phyloP scores from a whole-genome alignment of 1,140 invertebrate genomes.

The Temnothorax longispinosus region DNA sequence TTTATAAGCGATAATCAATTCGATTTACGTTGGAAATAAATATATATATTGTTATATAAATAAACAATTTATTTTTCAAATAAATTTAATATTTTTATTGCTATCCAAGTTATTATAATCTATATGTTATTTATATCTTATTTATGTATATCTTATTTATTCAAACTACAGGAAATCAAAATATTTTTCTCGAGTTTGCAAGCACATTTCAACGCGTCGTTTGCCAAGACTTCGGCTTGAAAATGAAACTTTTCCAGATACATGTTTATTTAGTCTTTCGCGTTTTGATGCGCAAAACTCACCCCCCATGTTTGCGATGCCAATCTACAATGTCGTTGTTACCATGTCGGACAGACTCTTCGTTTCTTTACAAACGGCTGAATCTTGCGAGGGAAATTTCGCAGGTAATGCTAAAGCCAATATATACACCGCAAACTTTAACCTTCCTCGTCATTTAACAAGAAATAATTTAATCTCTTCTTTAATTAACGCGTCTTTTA shows the following conservation, averaged over 20 bases:
- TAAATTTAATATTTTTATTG: conserved; percentile 5
- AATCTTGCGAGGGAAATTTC: conserved; percentile 27
- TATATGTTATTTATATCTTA: not conserved
- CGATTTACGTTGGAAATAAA: not conserved
- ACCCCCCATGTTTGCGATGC: not conserved
- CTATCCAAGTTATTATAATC: not conserved
- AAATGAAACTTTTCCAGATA: conserved; percentile 21
- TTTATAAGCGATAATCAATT: not conserved
- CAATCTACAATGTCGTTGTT: not conserved
- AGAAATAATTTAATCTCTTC: not conserved
- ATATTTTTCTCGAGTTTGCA: not conserved
- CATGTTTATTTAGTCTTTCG: conserved; percentile 26
- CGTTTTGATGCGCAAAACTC: not conserved
- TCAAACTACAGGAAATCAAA: not conserved
- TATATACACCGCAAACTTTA: conserved; percentile 42
- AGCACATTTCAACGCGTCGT: not conserved
- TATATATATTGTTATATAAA: too few species aligned
- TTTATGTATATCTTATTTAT: not conserved
- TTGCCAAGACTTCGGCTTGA: not conserved
- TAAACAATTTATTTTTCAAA: not conserved
- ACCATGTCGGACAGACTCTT: not conserved
- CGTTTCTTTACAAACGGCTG: not conserved
- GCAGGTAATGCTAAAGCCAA: conserved; percentile 10
- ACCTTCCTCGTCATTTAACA: conserved; percentile 3
- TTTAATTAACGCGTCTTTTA: conserved; percentile 21